Evolutionary conservation across 2,888 invertebrate species (phyloP).

Genomic region (Omphaloscelis lunosa): DNA sequence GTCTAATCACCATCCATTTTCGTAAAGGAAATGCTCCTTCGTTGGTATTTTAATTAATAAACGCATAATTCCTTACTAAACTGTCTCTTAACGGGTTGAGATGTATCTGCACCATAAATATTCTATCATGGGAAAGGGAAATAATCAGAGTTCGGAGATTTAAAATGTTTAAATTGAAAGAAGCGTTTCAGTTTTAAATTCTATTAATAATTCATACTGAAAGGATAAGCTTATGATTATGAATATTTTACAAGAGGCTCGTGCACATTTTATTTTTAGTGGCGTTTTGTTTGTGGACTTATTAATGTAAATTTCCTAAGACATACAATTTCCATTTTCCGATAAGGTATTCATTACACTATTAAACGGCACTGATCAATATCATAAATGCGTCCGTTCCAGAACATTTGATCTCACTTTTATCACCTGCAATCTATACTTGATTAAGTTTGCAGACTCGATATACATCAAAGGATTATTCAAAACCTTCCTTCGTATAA

Average conservation of each 20-base stretch:
- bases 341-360: not conserved
- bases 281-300: not conserved
- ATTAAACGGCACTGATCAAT: constrained; percentile 32
- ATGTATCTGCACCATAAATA: constrained; percentile 58
- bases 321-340: not conserved
- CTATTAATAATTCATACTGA: constrained; percentile 40
- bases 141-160: constrained; percentile 44
- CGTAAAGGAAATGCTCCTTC: constrained; percentile 57
- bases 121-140: constrained; percentile 51
- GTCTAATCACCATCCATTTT: constrained; percentile 56
- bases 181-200: constrained; percentile 40
- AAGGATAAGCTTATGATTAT: constrained; percentile 47
- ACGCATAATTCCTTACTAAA: constrained; percentile 58
- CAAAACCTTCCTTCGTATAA: constrained; percentile 16
- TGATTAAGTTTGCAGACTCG: constrained; percentile 46
- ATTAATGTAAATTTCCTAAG: not conserved
- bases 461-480: constrained; percentile 52
- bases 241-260: constrained; percentile 38
- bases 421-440: constrained; percentile 49
- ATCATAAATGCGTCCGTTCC: constrained; percentile 22
- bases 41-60: constrained; percentile 67
- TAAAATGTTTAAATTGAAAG: constrained; percentile 41
- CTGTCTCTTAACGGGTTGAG: constrained; percentile 49
- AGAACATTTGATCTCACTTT: constrained; percentile 41
- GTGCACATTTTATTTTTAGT: constrained; percentile 17